Conservation (phyloP, 2,888 invertebrate genomes). For the Blastobasis lacticolella region DNA sequence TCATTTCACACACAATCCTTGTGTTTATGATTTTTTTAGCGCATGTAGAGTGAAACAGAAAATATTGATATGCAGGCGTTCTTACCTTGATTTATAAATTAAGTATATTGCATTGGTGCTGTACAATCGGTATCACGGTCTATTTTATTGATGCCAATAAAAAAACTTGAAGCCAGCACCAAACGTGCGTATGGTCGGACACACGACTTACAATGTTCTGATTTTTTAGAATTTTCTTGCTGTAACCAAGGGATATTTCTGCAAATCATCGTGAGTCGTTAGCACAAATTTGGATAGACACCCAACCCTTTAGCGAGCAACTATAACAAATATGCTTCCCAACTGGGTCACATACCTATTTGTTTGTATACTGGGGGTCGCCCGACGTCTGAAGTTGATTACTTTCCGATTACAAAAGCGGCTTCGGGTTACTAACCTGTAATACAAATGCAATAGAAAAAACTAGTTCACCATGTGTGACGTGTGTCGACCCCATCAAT, state of each 20-base stretch:
- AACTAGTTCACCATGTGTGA: no score
- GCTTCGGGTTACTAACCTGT: no score
- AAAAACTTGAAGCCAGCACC: background rate
- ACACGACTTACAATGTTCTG: constrained; percentile 11
- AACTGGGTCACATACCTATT: constrained; percentile 22
- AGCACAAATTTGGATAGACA: constrained; percentile 8
- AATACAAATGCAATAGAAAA: no score
- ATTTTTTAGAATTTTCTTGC: constrained; percentile 1
- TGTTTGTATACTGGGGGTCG: background rate
- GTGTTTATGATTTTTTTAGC: no score
- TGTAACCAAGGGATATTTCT: constrained; percentile 11
- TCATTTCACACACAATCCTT: no score
- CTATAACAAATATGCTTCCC: constrained; percentile 7
- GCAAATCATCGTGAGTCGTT: constrained; percentile 34
- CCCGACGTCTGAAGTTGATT: background rate
- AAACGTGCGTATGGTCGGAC: constrained; percentile 3
- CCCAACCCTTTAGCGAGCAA: background rate
- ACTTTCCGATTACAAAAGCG: background rate
- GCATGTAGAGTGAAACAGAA: no score
- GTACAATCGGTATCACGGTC: no score
- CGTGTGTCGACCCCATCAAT: no score
- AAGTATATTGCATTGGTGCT: no score
- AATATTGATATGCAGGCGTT: no score
- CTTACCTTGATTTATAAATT: no score
- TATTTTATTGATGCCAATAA: no score